These are phyloP conservation scores for Tenebrio molitor DNA, from an alignment of 1,140 invertebrate genomes.

Conservation along the genomic window DNA sequence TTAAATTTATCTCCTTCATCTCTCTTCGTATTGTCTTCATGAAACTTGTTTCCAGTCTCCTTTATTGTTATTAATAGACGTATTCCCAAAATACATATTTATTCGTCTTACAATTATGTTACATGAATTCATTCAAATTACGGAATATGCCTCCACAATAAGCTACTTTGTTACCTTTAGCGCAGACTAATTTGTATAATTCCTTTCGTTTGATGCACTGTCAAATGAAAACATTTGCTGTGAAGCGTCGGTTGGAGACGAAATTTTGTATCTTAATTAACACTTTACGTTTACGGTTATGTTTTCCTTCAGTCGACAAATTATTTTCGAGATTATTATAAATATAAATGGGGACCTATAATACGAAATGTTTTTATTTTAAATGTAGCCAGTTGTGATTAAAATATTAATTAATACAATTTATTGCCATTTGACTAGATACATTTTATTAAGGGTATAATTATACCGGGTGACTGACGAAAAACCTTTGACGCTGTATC, in stretches of 20 bases:
- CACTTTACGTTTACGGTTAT: not conserved
- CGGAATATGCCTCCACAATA: not conserved
- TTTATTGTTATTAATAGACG: conserved; percentile 4
- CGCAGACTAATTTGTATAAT: conserved; percentile 21
- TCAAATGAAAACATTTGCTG: conserved; percentile 9
- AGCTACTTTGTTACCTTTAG: conserved; percentile 8
- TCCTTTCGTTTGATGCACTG: conserved; percentile 8
- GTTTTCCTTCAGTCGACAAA: too few species aligned
- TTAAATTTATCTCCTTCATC: conserved; percentile 42
- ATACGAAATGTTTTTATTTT: too few species aligned
- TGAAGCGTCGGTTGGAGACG: not conserved
- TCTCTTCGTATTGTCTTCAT: conserved; percentile 40
- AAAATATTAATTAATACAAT: too few species aligned
- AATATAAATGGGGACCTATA: too few species aligned
- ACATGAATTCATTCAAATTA: not conserved
- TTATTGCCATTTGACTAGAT: too few species aligned
- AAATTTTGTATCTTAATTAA: conserved; percentile 12
- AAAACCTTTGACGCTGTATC: too few species aligned
- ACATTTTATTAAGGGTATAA: too few species aligned
- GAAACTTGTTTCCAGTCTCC: conserved; percentile 20
- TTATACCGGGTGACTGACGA: too few species aligned
- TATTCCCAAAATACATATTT: not conserved
- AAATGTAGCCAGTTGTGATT: too few species aligned
- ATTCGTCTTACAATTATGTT: too few species aligned
- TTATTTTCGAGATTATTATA: too few species aligned